phyloP scores from a whole-genome alignment of 2,888 invertebrate genomes.

The Eristalis tenax region DNA sequence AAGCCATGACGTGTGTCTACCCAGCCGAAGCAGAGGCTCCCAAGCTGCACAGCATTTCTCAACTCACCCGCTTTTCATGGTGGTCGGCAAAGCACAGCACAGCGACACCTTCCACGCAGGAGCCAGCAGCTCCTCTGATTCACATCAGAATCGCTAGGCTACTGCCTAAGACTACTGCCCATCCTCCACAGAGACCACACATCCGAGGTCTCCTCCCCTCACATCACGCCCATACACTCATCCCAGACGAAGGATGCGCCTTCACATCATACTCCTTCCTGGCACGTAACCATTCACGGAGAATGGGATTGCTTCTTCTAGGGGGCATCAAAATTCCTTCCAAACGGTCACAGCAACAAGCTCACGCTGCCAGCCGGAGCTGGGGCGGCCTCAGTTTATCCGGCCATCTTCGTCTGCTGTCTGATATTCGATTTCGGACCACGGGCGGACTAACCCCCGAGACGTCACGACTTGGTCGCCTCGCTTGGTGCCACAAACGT shows the following conservation, averaged over 20 bases:
- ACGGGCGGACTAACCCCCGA: constrained; percentile 7
- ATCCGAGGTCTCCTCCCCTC: background rate
- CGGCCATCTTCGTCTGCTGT: background rate
- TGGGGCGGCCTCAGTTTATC: background rate
- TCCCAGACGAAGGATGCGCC: background rate
- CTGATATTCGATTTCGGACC: constrained; percentile 1
- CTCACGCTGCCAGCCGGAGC: constrained; percentile 1
- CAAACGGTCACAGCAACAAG: constrained; percentile 43
- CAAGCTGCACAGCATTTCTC: too few species aligned
- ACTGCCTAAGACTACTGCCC: background rate
- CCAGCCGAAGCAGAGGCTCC: too few species aligned
- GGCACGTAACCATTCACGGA: background rate
- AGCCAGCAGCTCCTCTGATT: background rate
- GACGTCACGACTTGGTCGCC: constrained; percentile 52
- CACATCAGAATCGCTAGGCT: background rate
- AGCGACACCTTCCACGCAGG: too few species aligned
- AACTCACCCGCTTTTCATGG: too few species aligned
- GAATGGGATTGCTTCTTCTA: background rate
- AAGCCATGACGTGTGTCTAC: too few species aligned
- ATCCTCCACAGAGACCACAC: background rate
- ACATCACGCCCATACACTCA: background rate
- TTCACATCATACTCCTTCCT: background rate
- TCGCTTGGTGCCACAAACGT: constrained; percentile 47
- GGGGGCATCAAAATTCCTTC: constrained; percentile 29
- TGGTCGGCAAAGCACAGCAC: too few species aligned